Evolutionary conservation across 2,888 invertebrate genomes (phyloP).

Genomic region (Sarcophaga caerulescens): DNA sequence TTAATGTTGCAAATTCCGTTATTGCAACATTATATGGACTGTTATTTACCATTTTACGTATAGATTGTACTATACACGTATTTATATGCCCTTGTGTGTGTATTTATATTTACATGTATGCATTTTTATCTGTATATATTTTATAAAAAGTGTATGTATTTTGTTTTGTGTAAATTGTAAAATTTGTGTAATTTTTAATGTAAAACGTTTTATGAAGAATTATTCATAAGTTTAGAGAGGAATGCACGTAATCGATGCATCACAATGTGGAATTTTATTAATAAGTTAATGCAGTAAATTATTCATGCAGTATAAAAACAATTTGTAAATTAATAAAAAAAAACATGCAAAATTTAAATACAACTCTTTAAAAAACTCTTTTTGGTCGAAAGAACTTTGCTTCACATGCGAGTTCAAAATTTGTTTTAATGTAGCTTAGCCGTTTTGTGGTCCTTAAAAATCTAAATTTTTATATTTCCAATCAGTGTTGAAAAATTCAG

Average conservation of each 20-base stretch:
- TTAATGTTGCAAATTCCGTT: neutral
- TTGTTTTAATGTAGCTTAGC: too few species aligned
- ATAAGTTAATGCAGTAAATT: conserved; percentile 9
- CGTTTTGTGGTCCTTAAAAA: too few species aligned
- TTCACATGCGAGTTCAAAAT: too few species aligned
- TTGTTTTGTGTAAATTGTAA: conserved; percentile 27
- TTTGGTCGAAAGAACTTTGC: too few species aligned
- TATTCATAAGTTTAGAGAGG: conserved; percentile 1
- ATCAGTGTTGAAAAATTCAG: too few species aligned
- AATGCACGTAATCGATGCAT: neutral
- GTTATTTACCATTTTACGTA: conserved; percentile 40
- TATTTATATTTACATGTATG: conserved; percentile 34
- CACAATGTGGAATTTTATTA: neutral
- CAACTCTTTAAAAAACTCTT: too few species aligned
- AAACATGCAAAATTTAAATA: too few species aligned
- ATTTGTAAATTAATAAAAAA: too few species aligned
- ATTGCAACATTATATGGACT: conserved; percentile 57
- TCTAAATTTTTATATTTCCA: too few species aligned
- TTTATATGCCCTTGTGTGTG: conserved; percentile 20
- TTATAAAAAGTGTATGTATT: conserved; percentile 18
- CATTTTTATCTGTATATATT: conserved; percentile 7
- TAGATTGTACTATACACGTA: conserved; percentile 12
- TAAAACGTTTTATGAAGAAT: neutral
- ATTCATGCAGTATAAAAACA: neutral
- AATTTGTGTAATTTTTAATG: conserved; percentile 30